These are phyloP conservation scores for Idaea aversata DNA, from an alignment of 2,888 invertebrate species.

Conservation along the genomic window DNA sequence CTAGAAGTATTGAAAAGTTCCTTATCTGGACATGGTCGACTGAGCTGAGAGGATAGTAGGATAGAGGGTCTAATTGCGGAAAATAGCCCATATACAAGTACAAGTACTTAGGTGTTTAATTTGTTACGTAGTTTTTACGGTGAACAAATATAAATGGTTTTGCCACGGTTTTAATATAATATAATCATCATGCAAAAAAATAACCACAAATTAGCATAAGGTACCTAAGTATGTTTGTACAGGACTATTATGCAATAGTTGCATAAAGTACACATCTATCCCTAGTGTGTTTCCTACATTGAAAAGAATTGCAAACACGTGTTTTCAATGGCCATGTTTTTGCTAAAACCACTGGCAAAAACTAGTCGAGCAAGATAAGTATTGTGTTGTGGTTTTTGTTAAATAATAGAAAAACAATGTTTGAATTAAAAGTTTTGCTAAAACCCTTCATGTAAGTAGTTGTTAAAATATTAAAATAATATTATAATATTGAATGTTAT, in stretches of 20 bases:
- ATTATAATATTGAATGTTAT: not conserved
- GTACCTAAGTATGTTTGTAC: conserved; percentile 13
- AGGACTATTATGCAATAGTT: conserved; percentile 18
- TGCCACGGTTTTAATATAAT: not conserved
- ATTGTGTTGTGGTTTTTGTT: conserved; percentile 7
- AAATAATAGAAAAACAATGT: too few relatives aligned
- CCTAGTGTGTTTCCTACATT: conserved; percentile 9
- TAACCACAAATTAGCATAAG: conserved; percentile 17
- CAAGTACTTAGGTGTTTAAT: too few relatives aligned
- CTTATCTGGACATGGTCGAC: too few relatives aligned
- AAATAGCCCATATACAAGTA: too few relatives aligned
- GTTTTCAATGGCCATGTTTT: conserved; percentile 26
- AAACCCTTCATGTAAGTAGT: not conserved
- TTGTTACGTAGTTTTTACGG: not conserved
- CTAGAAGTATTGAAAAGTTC: too few relatives aligned
- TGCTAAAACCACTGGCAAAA: not conserved
- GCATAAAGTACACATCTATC: conserved; percentile 30
- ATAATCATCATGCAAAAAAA: conserved; percentile 3
- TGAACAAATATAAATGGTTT: not conserved
- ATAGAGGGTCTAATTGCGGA: too few relatives aligned
- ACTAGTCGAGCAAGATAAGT: conserved; percentile 2
- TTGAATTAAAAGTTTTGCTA: not conserved
- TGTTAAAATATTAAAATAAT: not conserved
- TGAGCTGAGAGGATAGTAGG: too few relatives aligned
- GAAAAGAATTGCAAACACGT: conserved; percentile 36